A percentile compares a stretch with the other conserved stretches of the same genome.
Conservation (phyloP, 2,797 vertebrate species). For the Hippocampus kuda region DNA sequence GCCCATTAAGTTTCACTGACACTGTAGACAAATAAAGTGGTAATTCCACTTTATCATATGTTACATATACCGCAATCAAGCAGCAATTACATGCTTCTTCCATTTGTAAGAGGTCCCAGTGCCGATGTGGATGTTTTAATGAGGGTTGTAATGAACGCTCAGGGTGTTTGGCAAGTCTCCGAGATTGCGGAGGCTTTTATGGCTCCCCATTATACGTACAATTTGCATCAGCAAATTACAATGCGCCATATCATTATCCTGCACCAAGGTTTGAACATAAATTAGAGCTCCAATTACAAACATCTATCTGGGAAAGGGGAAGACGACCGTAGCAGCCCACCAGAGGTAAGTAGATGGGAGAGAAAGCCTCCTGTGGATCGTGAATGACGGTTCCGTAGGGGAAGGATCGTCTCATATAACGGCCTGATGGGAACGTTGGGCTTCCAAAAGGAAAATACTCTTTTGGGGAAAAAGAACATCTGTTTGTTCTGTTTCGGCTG, state of each 20-base stretch:
- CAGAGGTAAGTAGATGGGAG: slow-evolving; percentile 44
- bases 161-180: slow-evolving; percentile 73
- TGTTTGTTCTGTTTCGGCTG: slow-evolving; percentile 37
- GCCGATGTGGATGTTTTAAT: slow-evolving; percentile 70
- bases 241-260: slow-evolving; percentile 73
- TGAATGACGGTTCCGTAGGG: slow-evolving; percentile 50
- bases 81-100: slow-evolving; percentile 71
- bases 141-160: slow-evolving; percentile 75
- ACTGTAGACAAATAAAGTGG: slow-evolving; percentile 65
- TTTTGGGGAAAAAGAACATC: slow-evolving; percentile 16
- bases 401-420: slow-evolving; percentile 57
- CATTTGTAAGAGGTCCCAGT: slow-evolving; percentile 68
- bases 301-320: slow-evolving; percentile 60
- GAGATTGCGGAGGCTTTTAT: slow-evolving; percentile 69
- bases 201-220: slow-evolving; percentile 72
- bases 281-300: slow-evolving; percentile 78
- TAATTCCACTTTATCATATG: slow-evolving; percentile 65
- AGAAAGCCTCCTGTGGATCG: slow-evolving; percentile 49
- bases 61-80: slow-evolving; percentile 71
- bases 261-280: slow-evolving; percentile 68
- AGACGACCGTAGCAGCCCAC: slow-evolving; percentile 55
- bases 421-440: slow-evolving; percentile 36
- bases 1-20: slow-evolving; percentile 63
- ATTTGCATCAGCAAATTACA: slow-evolving; percentile 79
- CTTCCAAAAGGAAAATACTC: slow-evolving; percentile 31